Conservation (phyloP, 1,140 invertebrate genomes). For the Archivesica marissinica region DNA sequence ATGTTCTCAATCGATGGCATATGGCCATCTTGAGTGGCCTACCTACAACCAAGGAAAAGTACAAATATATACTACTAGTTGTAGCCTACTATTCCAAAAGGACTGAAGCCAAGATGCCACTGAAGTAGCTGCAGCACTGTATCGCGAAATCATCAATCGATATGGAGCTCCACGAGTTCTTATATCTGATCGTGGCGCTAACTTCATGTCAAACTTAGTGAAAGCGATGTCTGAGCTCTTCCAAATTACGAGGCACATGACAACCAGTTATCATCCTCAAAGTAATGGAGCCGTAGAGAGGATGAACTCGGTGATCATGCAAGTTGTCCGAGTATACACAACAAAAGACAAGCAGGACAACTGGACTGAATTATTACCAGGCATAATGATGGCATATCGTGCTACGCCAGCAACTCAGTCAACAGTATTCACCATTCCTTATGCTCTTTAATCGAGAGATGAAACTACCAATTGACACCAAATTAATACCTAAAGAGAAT, state of each 20-base stretch:
- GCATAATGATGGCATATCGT: conserved; percentile 60
- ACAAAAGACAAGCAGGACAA: conserved; percentile 55
- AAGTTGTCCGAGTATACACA: conserved; percentile 46
- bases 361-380: conserved; percentile 56
- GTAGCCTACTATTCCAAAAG: conserved; percentile 64
- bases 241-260: conserved; percentile 45
- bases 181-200: conserved; percentile 58
- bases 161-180: conserved; percentile 64
- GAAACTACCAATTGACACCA: conserved; percentile 49
- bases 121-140: conserved; percentile 65
- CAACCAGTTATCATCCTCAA: conserved; percentile 60
- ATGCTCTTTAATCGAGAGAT: conserved; percentile 62
- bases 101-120: conserved; percentile 60
- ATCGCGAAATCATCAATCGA: conserved; percentile 59
- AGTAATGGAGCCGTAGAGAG: conserved; percentile 34
- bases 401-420: conserved; percentile 50
- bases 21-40: conserved; percentile 67
- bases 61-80: conserved; percentile 65
- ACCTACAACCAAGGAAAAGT: conserved; percentile 51
- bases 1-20: conserved; percentile 54
- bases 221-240: conserved; percentile 62
- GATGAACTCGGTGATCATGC: conserved; percentile 23
- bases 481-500: conserved; percentile 18
- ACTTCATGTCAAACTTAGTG: conserved; percentile 66
- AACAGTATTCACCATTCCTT: conserved; percentile 48